A percentile compares a stretch with the other conserved stretches of the same genome.
These are phyloP conservation scores for Istiophorus platypterus DNA, from an alignment of 2,113 vertebrate genomes.

Conservation along the genomic window DNA sequence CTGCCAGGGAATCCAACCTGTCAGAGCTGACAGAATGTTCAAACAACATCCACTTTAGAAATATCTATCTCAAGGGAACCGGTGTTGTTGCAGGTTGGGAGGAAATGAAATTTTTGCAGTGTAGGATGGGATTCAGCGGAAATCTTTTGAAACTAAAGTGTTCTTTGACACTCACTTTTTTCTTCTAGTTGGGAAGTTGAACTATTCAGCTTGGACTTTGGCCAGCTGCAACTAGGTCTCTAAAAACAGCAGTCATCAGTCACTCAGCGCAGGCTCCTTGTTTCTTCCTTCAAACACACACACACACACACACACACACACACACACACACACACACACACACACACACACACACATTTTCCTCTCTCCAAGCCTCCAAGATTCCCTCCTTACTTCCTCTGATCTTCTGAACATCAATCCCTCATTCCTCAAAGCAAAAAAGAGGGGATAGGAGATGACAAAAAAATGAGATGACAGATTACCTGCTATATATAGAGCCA, in stretches of 20 bases:
- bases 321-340: constrained; percentile 26
- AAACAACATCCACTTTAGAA: constrained; percentile 61
- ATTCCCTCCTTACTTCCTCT: constrained; percentile 69
- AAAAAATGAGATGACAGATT: constrained; percentile 80
- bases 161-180: constrained; percentile 12
- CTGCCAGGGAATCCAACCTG: constrained; percentile 52
- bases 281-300: constrained; percentile 18
- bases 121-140: constrained; percentile 51
- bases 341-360: constrained; percentile 38
- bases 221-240: constrained; percentile 66
- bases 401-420: constrained; percentile 78
- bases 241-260: constrained; percentile 61
- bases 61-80: constrained; percentile 44
- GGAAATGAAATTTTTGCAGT: constrained; percentile 32
- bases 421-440: constrained; percentile 76
- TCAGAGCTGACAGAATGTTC: constrained; percentile 59
- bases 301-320: constrained; percentile 16
- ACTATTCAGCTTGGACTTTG: constrained; percentile 41
- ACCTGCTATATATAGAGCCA: constrained; percentile 79
- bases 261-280: constrained; percentile 14
- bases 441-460: constrained; percentile 67
- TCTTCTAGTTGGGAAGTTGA: constrained; percentile 37
- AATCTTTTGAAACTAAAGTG: constrained; percentile 58
- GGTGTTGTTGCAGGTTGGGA: constrained; percentile 38
- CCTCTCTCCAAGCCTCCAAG: constrained; percentile 58